Percentiles rank a stretch among this genome's conserved stretches.
These are phyloP conservation scores for Leptatherina wallacei DNA, from an alignment of 2,797 vertebrate species.

Conservation along the genomic window DNA sequence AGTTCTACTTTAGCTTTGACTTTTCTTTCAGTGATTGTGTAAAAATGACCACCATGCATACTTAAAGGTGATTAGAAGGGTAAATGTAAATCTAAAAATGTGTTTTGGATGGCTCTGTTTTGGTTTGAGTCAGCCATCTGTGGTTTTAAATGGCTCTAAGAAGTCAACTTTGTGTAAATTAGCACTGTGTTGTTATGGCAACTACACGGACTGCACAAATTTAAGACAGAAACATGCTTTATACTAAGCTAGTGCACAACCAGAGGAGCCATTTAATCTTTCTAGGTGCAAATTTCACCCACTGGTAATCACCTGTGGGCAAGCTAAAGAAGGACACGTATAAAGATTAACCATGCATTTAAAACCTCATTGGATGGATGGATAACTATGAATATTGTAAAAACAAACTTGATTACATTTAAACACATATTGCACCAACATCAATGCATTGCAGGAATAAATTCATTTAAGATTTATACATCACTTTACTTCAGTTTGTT, in stretches of 20 bases:
- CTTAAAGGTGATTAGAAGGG: constrained; percentile 23
- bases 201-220: constrained; percentile 48
- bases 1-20: constrained; percentile 4
- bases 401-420: too few species aligned
- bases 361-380: not conserved
- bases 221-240: constrained; percentile 29
- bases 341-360: constrained; percentile 18
- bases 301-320: not conserved
- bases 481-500: too few species aligned
- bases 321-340: not conserved
- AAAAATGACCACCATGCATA: constrained; percentile 5
- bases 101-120: constrained; percentile 17
- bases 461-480: too few species aligned
- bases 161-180: constrained; percentile 32
- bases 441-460: too few species aligned
- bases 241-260: constrained; percentile 17
- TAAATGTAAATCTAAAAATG: constrained; percentile 18
- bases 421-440: too few species aligned
- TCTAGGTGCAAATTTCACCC: constrained; percentile 14
- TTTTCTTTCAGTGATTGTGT: constrained; percentile 9
- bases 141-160: constrained; percentile 33
- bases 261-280: constrained; percentile 13
- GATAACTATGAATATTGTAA: too few species aligned
- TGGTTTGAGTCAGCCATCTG: constrained; percentile 34
- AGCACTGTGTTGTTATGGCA: constrained; percentile 41